phyloP scores from a whole-genome alignment of 2,888 invertebrate genomes.

The Andrena dorsata region DNA sequence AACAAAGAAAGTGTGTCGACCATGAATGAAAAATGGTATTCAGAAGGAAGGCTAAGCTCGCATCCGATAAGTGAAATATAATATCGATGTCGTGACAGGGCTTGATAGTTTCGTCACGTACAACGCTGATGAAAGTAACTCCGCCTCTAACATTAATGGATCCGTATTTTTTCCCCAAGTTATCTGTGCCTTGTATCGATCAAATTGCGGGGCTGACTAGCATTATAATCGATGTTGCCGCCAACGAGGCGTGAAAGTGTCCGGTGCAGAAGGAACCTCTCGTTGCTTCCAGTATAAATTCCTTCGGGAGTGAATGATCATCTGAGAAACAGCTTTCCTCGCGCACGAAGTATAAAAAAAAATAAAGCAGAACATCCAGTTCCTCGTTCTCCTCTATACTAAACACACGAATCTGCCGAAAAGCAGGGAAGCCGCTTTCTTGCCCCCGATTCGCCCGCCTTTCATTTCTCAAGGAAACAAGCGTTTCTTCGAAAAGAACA shows the following conservation, averaged over 20 bases:
- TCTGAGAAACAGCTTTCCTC: neutral
- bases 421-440: neutral
- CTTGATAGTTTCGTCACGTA: slow-evolving; percentile 14
- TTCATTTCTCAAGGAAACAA: neutral
- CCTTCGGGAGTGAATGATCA: neutral
- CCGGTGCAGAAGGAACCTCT: slow-evolving; percentile 17
- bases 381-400: no score
- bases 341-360: neutral
- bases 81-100: slow-evolving; percentile 9
- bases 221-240: slow-evolving; percentile 39
- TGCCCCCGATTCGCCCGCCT: neutral
- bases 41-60: neutral
- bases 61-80: slow-evolving; percentile 18
- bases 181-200: slow-evolving; percentile 37
- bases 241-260: slow-evolving; percentile 52
- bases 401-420: neutral
- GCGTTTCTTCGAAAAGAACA: neutral
- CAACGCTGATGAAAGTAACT: slow-evolving; percentile 6
- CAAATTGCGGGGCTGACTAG: slow-evolving; percentile 15
- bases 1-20: neutral
- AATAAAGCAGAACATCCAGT: no score
- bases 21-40: slow-evolving; percentile 4
- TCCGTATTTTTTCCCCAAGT: slow-evolving; percentile 4
- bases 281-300: slow-evolving; percentile 14
- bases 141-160: slow-evolving; percentile 28